A percentile compares a stretch with the other conserved stretches of the same genome.
These are phyloP conservation scores for Anarsia innoxiella DNA, from an alignment of 2,888 invertebrate species.

Conservation along the genomic window DNA sequence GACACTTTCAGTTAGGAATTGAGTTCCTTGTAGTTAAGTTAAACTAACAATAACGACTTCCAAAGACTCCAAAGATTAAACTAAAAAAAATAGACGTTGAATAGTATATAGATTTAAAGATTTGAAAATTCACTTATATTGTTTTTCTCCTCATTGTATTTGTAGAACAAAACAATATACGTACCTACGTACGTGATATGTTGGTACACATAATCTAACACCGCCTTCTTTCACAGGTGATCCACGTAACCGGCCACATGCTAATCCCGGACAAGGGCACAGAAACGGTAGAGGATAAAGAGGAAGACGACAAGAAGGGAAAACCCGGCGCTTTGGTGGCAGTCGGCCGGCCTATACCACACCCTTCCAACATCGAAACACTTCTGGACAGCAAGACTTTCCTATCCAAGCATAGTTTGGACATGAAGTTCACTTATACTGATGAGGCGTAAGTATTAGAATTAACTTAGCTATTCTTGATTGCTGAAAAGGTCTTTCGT, in stretches of 20 bases:
- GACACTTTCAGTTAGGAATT: no score
- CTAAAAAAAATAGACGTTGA: no score
- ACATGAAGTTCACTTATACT: constrained; percentile 96
- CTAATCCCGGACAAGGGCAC: constrained; percentile 56
- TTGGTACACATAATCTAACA: no score
- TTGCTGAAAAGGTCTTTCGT: no score
- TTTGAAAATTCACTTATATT: no score
- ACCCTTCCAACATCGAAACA: constrained; percentile 93
- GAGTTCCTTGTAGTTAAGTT: no score
- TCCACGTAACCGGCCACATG: constrained; percentile 90
- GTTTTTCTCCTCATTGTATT: no score
- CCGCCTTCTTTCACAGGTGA: constrained; percentile 78
- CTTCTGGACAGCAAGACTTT: constrained; percentile 93
- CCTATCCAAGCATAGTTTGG: constrained; percentile 91
- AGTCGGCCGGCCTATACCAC: constrained; percentile 88
- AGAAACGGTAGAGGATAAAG: constrained; percentile 26
- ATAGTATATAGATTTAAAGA: no score
- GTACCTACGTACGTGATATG: not conserved
- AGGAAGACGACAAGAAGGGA: constrained; percentile 50
- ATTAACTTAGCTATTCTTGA: no score
- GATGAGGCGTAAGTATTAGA: constrained; percentile 92
- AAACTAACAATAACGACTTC: no score
- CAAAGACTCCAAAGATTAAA: no score
- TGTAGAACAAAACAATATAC: not conserved
- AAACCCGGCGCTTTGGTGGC: constrained; percentile 78